Conservation (phyloP, 2,888 invertebrate genomes). For the Marronus borbonicus region DNA sequence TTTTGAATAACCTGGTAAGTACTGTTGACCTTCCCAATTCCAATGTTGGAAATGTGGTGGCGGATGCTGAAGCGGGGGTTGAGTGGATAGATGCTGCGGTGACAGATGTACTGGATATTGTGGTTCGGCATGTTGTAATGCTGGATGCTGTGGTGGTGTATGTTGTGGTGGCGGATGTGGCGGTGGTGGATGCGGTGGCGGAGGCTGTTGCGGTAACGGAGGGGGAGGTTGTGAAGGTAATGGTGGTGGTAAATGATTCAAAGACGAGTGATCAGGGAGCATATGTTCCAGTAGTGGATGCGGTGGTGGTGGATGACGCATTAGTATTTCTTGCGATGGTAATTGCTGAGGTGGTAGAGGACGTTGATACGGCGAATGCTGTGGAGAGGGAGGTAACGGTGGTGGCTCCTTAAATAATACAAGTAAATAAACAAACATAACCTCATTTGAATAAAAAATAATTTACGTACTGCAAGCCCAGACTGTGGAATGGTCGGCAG, state of each 20-base stretch:
- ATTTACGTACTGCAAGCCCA: conserved; percentile 14
- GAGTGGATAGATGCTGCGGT: neutral
- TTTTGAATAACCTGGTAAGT: conserved; percentile 3
- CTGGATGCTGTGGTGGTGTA: neutral
- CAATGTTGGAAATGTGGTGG: conserved; percentile 16
- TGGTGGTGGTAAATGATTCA: neutral
- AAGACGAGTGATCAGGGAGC: neutral
- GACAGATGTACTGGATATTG: neutral
- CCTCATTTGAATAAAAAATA: neutral
- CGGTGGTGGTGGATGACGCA: conserved; percentile 1
- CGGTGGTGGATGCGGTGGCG: neutral
- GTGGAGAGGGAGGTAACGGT: conserved; percentile 3
- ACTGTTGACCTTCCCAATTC: conserved; percentile 34
- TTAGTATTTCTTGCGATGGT: neutral
- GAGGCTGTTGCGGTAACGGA: neutral
- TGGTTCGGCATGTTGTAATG: neutral
- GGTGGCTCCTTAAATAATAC: conserved; percentile 16
- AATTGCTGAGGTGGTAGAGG: neutral
- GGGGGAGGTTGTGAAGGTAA: neutral
- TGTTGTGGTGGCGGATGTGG: conserved; percentile 11
- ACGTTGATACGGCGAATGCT: neutral
- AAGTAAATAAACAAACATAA: conserved; percentile 17
- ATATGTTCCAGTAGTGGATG: neutral
- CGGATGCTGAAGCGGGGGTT: neutral
- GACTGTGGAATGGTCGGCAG: conserved; percentile 10